These are phyloP conservation scores for Diadromus collaris DNA, from an alignment of 2,888 invertebrate genomes.

Conservation along the genomic window DNA sequence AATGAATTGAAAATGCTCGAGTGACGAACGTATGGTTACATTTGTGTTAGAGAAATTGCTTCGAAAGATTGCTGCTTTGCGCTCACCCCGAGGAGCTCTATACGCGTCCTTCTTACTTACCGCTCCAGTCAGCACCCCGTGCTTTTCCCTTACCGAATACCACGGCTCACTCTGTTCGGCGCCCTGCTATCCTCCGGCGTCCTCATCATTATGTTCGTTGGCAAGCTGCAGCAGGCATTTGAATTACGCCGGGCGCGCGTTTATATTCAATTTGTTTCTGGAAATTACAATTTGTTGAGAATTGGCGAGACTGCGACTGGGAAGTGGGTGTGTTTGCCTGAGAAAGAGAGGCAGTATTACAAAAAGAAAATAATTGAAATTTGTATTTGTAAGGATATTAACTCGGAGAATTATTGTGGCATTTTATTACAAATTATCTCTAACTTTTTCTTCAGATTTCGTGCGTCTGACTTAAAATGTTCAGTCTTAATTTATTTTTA, in stretches of 20 bases:
- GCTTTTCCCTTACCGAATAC: slow-evolving; percentile 50
- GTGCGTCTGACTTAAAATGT: background rate
- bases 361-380: background rate
- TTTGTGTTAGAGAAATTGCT: slow-evolving; percentile 77
- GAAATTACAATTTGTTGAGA: slow-evolving; percentile 78
- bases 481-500: no score
- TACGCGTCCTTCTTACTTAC: slow-evolving; percentile 58
- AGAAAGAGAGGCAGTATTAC: background rate
- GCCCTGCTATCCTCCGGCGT: slow-evolving; percentile 63
- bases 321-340: slow-evolving; percentile 2
- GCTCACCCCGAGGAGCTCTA: slow-evolving; percentile 67
- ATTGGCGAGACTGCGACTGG: slow-evolving; percentile 61
- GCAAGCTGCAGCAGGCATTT: slow-evolving; percentile 77
- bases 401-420: background rate
- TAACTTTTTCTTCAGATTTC: background rate
- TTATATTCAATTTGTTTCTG: slow-evolving; percentile 79
- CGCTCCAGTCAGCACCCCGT: slow-evolving; percentile 48
- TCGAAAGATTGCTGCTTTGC: slow-evolving; percentile 78
- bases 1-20: slow-evolving; percentile 52
- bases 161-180: slow-evolving; percentile 47
- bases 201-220: slow-evolving; percentile 75
- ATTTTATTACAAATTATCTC: background rate
- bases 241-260: slow-evolving; percentile 76
- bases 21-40: slow-evolving; percentile 71
- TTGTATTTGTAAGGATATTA: background rate